These are phyloP conservation scores for Melanostigma gelatinosum DNA, from an alignment of 2,113 vertebrate genomes.

Conservation along the genomic window DNA sequence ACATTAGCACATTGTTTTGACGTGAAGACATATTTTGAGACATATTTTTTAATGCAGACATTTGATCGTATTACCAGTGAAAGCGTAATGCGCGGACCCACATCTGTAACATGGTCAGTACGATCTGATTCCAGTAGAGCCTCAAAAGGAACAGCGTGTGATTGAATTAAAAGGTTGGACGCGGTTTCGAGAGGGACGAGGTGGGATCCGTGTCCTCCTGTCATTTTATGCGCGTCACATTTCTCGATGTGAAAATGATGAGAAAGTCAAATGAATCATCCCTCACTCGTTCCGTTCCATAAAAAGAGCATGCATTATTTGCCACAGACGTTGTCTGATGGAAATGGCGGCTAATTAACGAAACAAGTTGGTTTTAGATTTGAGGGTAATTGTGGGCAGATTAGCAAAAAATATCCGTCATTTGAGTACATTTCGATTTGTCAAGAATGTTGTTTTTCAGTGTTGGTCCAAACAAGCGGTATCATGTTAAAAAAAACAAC, in stretches of 20 bases:
- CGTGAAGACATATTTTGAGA: neutral
- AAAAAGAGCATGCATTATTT: neutral
- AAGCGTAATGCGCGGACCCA: neutral
- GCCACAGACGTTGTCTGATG: neutral
- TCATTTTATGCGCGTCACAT: neutral
- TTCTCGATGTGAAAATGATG: neutral
- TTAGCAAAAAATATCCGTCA: neutral
- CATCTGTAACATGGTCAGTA: neutral
- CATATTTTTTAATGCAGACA: neutral
- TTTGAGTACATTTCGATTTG: neutral
- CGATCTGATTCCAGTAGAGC: neutral
- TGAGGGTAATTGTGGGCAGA: neutral
- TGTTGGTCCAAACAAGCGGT: too few species aligned
- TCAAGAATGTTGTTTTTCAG: neutral
- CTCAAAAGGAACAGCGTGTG: neutral
- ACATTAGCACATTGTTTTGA: neutral
- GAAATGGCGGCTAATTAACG: neutral
- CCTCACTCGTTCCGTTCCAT: neutral
- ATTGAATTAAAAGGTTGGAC: slow-evolving; percentile 16
- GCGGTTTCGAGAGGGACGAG: neutral
- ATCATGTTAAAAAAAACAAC: neutral
- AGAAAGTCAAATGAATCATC: neutral
- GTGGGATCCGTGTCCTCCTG: neutral
- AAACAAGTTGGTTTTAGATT: neutral
- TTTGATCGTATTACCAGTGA: neutral